Percentiles rank a stretch among this genome's conserved stretches.
Evolutionary conservation across 2,888 invertebrate genomes (phyloP).

Genomic region (Hetaerina titia): DNA sequence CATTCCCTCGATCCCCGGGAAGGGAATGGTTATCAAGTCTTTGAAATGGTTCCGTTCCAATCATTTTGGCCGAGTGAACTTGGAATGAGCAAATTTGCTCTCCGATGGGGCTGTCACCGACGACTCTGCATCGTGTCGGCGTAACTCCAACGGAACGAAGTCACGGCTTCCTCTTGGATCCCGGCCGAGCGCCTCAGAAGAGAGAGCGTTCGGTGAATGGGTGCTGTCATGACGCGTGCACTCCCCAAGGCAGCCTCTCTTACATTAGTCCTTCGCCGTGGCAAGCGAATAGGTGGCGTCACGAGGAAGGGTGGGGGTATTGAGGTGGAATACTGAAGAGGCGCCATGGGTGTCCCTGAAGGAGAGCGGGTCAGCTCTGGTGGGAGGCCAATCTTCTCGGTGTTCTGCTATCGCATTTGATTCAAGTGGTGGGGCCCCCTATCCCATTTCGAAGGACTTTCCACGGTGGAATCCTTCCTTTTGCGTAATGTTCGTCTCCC

Average conservation of each 20-base stretch:
- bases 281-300: neutral
- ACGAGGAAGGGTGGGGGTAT: neutral
- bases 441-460: neutral
- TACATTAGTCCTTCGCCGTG: constrained; percentile 18
- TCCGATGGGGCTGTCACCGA: too few species aligned
- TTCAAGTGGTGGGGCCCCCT: too few species aligned
- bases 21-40: too few species aligned
- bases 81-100: too few species aligned
- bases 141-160: neutral
- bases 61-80: too few species aligned
- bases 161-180: neutral
- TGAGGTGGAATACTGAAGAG: neutral
- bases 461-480: neutral
- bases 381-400: neutral
- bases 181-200: neutral
- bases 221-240: neutral
- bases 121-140: too few species aligned
- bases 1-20: too few species aligned
- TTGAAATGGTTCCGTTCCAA: too few species aligned
- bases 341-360: neutral
- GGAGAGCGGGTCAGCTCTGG: neutral
- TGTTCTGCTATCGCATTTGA: neutral
- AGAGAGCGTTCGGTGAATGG: neutral
- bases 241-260: neutral
- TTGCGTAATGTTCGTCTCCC: neutral